A percentile compares a stretch with the other conserved stretches of the same genome.
Evolutionary conservation across 1,140 invertebrate species (phyloP).

Genomic region (Diachasma alloeum): DNA sequence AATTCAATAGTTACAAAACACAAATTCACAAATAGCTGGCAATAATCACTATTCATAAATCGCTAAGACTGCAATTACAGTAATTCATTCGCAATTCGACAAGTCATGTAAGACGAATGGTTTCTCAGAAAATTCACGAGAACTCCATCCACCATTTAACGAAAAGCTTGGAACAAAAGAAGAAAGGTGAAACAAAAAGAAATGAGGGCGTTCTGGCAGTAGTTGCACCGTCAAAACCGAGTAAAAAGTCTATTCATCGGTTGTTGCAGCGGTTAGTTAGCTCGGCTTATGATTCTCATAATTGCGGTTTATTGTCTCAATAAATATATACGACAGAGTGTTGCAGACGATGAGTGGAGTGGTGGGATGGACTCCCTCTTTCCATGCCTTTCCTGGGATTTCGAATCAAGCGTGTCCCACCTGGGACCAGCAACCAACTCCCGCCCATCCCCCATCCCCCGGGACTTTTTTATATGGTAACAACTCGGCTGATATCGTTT

Average conservation of each 20-base stretch:
- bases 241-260: conserved; percentile 23
- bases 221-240: background rate
- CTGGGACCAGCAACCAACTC: background rate
- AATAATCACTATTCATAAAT: background rate
- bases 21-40: background rate
- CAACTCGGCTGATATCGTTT: conserved; percentile 44
- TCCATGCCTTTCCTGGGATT: conserved; percentile 45
- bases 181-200: background rate
- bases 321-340: conserved; percentile 54
- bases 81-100: background rate
- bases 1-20: background rate
- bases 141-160: background rate
- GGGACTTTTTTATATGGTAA: background rate
- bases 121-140: background rate
- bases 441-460: background rate
- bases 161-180: background rate
- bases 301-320: conserved; percentile 60
- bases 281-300: conserved; percentile 42
- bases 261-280: conserved; percentile 42
- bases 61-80: background rate
- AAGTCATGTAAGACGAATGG: background rate
- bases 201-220: background rate
- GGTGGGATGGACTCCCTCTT: background rate
- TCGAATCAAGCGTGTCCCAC: conserved; percentile 45
- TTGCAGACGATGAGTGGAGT: background rate